Conservation (phyloP, 2,888 invertebrate genomes). For the Bellardia bayeri region DNA sequence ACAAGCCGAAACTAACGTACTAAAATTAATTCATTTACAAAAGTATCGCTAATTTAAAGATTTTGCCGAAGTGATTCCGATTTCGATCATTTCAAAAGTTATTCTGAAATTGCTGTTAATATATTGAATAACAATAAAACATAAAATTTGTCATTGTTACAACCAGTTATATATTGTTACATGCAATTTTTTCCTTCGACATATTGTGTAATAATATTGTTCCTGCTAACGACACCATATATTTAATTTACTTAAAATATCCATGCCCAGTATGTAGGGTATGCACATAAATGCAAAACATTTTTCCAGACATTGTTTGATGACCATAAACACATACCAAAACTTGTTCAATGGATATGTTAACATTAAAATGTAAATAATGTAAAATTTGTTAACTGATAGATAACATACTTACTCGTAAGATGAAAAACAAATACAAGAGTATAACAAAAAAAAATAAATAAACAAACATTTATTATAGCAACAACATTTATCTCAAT, state of each 20-base stretch:
- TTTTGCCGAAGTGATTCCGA: too few species aligned
- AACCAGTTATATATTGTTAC: too few species aligned
- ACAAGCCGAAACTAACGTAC: too few species aligned
- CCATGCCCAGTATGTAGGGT: neutral
- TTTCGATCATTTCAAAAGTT: too few species aligned
- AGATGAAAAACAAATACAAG: constrained; percentile 37
- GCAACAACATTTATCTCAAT: constrained; percentile 40
- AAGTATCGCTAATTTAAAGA: too few species aligned
- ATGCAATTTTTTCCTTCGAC: too few species aligned
- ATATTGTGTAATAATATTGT: neutral
- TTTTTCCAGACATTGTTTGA: constrained; percentile 67
- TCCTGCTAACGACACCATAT: neutral
- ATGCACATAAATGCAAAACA: constrained; percentile 27
- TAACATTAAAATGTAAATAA: constrained; percentile 71
- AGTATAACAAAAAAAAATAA: constrained; percentile 4
- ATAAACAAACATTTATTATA: neutral
- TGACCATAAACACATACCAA: constrained; percentile 65
- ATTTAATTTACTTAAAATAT: neutral
- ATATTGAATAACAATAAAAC: too few species aligned
- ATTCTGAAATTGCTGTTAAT: too few species aligned
- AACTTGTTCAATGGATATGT: constrained; percentile 71
- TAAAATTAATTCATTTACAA: too few species aligned
- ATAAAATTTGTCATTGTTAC: too few species aligned
- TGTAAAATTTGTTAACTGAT: constrained; percentile 67
- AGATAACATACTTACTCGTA: constrained; percentile 30